Base-by-base conservation (phyloP, 2,888 invertebrate species). In the Panorpa germanica region DNA sequence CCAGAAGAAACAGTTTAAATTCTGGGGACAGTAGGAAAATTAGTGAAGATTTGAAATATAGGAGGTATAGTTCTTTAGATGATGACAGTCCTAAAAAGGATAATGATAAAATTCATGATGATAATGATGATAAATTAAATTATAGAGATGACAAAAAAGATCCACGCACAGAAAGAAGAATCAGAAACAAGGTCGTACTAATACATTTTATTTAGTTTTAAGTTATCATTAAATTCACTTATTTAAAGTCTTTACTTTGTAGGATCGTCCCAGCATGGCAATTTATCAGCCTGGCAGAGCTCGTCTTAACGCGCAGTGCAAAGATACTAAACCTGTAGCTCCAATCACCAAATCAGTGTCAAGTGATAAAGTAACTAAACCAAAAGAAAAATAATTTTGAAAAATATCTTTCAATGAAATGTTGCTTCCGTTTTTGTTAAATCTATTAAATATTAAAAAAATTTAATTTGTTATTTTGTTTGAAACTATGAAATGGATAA, bases 251-350 rank as follows among this genome's bases (percentile, higher is more conserved):
- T 13, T 33, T 32, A 16, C 5, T 31, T 38, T 45, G 7, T 42
- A 78, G 75, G 86, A 88, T 56, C 75, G 88, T 23, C 90, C 90
- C 14, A 77, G 85, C 24, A 70, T 86, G 48, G 80, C 80, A 35
- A 80, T 90, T 40, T 90, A 90, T 52, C 73, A 86, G 40, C 90
- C 90, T 1, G 83, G 83, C 13, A 85, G 52, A 37, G 41, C 45
- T 3, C 42, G 52, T 18, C 24, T 42, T 2, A 45, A 43, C 18
- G 34, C 39, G 3, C 43, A 46, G 1, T 51, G 49, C 23, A 47
- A 50, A 7, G 44, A 45, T 33, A 28, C 32, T 9, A 32, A 32
- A 12, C 31, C 33, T 8, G 34, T 28, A 31, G 32, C 40, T 2
- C 43, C 42, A 29, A 26, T 23, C 5, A 32, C 38, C 31, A 32